A percentile compares a stretch with the other conserved stretches of the same genome.
Conservation (phyloP, 2,797 vertebrate species). For the Okamejei kenojei region DNA sequence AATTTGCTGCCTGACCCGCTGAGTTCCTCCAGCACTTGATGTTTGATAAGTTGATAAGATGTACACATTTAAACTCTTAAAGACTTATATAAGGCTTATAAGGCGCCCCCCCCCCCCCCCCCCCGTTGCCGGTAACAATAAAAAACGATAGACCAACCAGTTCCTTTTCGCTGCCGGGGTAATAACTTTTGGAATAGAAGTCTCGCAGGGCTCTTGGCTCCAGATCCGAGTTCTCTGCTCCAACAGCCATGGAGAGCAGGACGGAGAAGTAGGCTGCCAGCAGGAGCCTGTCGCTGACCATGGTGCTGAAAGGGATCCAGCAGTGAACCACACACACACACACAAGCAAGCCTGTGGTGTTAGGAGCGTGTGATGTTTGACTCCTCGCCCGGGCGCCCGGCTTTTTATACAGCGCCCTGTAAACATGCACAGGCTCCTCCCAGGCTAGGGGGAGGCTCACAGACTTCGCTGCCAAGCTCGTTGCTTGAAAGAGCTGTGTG, state of each 20-base stretch:
- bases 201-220: slow-evolving; percentile 63
- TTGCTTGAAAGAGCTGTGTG: neutral
- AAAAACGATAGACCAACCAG: slow-evolving; percentile 56
- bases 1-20: no score
- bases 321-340: no score
- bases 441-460: neutral
- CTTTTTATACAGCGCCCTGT: neutral
- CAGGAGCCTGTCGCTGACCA: slow-evolving; percentile 59
- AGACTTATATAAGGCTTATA: neutral
- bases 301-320: slow-evolving; percentile 49
- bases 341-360: no score
- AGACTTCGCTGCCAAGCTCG: neutral
- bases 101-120: no score
- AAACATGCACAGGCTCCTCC: neutral
- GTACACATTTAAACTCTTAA: neutral
- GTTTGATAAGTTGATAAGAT: no score
- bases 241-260: slow-evolving; percentile 51
- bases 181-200: slow-evolving; percentile 68
- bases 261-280: slow-evolving; percentile 56
- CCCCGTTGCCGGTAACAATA: neutral
- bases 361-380: no score
- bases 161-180: slow-evolving; percentile 68
- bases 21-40: no score
- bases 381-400: no score
- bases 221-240: slow-evolving; percentile 54